Evolutionary conservation across 2,797 vertebrate genomes (phyloP).

Genomic region (Peromyscus melanophrys): DNA sequence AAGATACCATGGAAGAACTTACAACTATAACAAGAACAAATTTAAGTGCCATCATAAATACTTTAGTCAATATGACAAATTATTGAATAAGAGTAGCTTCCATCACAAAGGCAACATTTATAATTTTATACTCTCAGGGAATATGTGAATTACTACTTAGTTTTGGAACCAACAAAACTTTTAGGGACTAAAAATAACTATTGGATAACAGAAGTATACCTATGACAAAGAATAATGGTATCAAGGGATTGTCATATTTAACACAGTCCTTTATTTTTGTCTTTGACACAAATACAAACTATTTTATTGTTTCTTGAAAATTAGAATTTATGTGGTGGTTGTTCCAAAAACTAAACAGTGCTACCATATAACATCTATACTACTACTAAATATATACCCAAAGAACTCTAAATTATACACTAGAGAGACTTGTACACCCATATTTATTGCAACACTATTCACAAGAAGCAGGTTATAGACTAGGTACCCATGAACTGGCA

Average conservation of each 20-base stretch:
- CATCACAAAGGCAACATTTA: neutral
- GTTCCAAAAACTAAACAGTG: neutral
- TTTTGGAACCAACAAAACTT: neutral
- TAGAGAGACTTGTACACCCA: neutral
- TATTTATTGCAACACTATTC: neutral
- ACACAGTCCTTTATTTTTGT: neutral
- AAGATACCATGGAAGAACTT: neutral
- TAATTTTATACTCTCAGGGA: neutral
- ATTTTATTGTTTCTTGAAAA: neutral
- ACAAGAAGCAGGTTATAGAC: neutral
- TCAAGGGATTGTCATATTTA: neutral
- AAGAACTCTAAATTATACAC: neutral
- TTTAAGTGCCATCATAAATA: neutral
- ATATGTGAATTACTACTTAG: neutral
- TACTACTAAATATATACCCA: neutral
- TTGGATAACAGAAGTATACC: neutral
- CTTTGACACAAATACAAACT: neutral
- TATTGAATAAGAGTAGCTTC: neutral
- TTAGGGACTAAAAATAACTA: neutral
- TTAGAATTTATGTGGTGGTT: neutral
- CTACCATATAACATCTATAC: neutral
- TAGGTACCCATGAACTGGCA: neutral
- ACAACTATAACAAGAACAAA: neutral
- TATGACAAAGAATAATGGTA: neutral
- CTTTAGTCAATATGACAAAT: neutral